Base-by-base conservation (phyloP, 2,888 invertebrate species). In the Stenotaenia linearis region DNA sequence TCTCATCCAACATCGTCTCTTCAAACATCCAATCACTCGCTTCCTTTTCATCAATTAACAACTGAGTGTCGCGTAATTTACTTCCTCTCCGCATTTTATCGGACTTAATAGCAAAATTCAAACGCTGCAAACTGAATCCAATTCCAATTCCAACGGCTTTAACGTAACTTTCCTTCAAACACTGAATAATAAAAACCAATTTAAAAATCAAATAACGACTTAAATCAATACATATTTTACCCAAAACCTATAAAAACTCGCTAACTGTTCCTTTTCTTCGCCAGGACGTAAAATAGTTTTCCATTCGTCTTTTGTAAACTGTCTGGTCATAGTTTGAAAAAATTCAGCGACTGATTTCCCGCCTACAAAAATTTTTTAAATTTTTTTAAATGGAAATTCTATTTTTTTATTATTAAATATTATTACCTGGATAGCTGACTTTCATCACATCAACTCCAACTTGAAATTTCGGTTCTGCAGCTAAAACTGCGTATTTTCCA, bases 131-230 rank as follows among this genome's bases (percentile, higher is more conserved):
- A 84, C 93, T 91, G 81, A 92, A 88, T 0, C 92, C 92, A 79
- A 98, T 91, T 35, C 97, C 97, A 28, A 92, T 88, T 23, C 97
- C 97, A 79, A 92, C 89, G 82, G 97, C 96, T 87, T 98, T 98
- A 0, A 95, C 93, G 85, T 95, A 96, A 85, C 96, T 93, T 86
- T 98, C 97, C 87, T 98, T 98, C 77, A 98, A 88, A 83, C 95
- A 93, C 97, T 87, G 83, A 77, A 83, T 84, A 74, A 37, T 23
- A 76, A 35, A 80, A 32, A 23, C 1, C 15, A 15, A 3, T 40
- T 40, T 28, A 28, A 75, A 80, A 80, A 32, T 25, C 35, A 74
- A 79, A 75, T 74, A 6, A 37, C 10, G 79, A 23, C 30, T 75
- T 10, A 28, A 77, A 2, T 0, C 25, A 74, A 30, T 75, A 0